Evolutionary conservation across 1,140 invertebrate genomes (phyloP).

Genomic region (Drosophila quadrilineata): DNA sequence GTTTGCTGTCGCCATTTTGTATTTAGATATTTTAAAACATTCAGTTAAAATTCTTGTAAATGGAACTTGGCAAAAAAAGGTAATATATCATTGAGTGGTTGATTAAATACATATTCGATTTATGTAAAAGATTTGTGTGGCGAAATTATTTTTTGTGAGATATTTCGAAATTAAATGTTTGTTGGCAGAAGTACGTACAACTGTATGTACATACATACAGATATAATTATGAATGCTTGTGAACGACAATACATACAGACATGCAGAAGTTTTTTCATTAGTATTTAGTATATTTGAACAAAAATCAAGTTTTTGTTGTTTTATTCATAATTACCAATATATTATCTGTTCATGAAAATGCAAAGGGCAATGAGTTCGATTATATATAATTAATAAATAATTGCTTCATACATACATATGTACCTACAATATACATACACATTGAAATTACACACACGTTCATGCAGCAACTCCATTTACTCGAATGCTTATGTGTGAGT

Average conservation of each 20-base stretch:
- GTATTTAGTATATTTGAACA: no score
- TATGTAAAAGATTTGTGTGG: neutral
- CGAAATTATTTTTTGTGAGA: neutral
- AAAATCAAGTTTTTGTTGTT: slow-evolving; percentile 21
- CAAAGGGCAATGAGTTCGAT: neutral
- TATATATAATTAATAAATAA: neutral
- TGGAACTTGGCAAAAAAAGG: slow-evolving; percentile 70
- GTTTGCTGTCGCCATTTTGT: slow-evolving; percentile 63
- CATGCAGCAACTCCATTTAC: no score
- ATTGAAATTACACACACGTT: neutral
- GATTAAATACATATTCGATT: slow-evolving; percentile 1
- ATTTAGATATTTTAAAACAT: slow-evolving; percentile 31
- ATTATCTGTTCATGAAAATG: slow-evolving; percentile 6
- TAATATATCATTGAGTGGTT: slow-evolving; percentile 35
- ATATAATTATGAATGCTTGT: neutral
- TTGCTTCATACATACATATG: slow-evolving; percentile 3
- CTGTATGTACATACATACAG: neutral
- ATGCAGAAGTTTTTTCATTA: neutral
- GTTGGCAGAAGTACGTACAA: slow-evolving; percentile 1
- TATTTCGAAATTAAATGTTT: neutral
- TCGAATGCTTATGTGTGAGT: no score
- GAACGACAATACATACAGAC: slow-evolving; percentile 3
- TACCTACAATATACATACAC: neutral
- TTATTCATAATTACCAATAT: slow-evolving; percentile 8
- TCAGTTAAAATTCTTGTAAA: slow-evolving; percentile 53